Conservation (phyloP, 1,140 invertebrate genomes). For the Hydropsyche tenuis region DNA sequence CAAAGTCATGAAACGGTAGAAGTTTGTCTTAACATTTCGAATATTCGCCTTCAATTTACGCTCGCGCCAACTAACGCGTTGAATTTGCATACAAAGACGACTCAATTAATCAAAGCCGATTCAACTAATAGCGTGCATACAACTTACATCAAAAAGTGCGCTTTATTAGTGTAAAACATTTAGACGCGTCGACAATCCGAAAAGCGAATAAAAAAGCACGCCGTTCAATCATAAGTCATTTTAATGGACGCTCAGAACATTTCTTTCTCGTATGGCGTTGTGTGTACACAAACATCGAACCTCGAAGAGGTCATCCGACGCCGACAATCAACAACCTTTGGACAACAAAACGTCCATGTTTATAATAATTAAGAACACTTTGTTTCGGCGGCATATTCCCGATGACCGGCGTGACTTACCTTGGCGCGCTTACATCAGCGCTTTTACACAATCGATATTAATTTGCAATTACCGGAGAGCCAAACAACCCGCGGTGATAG, state of each 20-base stretch:
- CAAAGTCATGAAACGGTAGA: too few species aligned
- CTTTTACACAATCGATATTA: constrained; percentile 34
- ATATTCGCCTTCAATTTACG: too few species aligned
- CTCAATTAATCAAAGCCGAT: too few species aligned
- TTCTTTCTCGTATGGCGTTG: neutral
- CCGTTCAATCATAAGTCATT: constrained; percentile 11
- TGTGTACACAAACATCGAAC: neutral
- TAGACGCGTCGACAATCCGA: too few species aligned
- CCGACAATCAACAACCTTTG: neutral
- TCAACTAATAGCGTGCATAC: too few species aligned
- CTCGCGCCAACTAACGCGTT: too few species aligned
- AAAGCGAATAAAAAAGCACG: neutral
- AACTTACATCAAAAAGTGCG: too few species aligned
- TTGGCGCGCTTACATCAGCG: constrained; percentile 19
- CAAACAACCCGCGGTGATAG: neutral
- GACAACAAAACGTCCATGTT: neutral
- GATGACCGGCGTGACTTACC: neutral
- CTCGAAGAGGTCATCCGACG: neutral
- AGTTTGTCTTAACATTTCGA: too few species aligned
- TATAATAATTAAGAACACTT: constrained; percentile 22
- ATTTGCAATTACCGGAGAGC: constrained; percentile 33
- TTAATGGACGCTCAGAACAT: constrained; percentile 13
- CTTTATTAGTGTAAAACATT: too few species aligned
- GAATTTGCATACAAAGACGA: too few species aligned
- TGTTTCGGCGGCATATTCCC: constrained; percentile 12